Evolutionary conservation across 2,888 invertebrate genomes (phyloP), one percentile per base, ranked within the genome.

Genomic region (Scrobipalpa atriplicella): DNA sequence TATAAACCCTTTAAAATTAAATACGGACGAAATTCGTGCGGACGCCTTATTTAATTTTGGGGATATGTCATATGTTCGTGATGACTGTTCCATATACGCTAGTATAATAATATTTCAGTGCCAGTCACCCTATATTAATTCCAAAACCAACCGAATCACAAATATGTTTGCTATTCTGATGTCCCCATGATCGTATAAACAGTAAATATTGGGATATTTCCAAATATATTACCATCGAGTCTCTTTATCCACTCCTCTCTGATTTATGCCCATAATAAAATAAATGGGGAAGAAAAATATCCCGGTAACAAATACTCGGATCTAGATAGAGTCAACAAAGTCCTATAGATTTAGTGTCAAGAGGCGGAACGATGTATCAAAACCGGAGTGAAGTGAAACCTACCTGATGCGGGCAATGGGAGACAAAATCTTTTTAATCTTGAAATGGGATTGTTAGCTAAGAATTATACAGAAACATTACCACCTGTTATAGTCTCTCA

Each of bases 281-380:
- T 62, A 62, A 66, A 66, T 62, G 52, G 29, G 39, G 9, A 29
- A 41, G 66, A 66, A 66, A 58, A 62, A 62, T 60, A 54, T 43
- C 18, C 16, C 52, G 38, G 52, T 62, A 54, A 51, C 66, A 38
- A 58, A 43, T 54, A 21, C 16, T 8, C 1, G 61, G 58, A n/a
- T n/a, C 54, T 52, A 58, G 54, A 65, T 36, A 67, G 65, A 70
- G 68, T 68, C 70, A 70, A 67, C 61, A 61, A 29, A 70, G 64
- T 62, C 65, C 65, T 64, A 64, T 51, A 60, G 66, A 62, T 29
- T 38, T 62, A 43, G 38, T 63, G 36, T 62, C 56, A 66, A 58
- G 36, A 19, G 13, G 54, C 10, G n/a, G 47, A 47, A 47, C 47
- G 6, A 47, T 16, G n/a, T n/a, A n/a, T 47, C 47, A 47, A 47